Percentiles rank a stretch among this genome's conserved stretches.
These are phyloP conservation scores for Gambusia affinis DNA, from an alignment of 2,113 vertebrate genomes.

Conservation along the genomic window DNA sequence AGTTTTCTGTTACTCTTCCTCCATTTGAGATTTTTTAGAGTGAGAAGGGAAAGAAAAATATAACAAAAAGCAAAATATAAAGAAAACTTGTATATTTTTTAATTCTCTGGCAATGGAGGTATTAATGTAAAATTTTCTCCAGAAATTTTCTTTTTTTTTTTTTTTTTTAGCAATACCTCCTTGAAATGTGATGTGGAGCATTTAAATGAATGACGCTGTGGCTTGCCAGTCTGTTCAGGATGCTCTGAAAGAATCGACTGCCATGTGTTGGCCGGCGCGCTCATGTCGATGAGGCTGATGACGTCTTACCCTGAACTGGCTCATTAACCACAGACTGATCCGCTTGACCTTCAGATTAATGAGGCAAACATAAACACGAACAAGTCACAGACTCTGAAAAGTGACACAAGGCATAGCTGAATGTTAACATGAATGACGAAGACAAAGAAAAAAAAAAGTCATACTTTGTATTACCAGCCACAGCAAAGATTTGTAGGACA, in stretches of 20 bases:
- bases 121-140: neutral
- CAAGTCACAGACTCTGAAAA: constrained; percentile 11
- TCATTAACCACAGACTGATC: constrained; percentile 35
- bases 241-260: constrained; percentile 49
- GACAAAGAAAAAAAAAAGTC: neutral
- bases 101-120: neutral
- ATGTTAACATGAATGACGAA: neutral
- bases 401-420: neutral
- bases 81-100: neutral
- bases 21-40: neutral
- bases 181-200: neutral
- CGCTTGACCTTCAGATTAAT: constrained; percentile 51
- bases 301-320: constrained; percentile 50
- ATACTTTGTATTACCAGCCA: constrained; percentile 11
- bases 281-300: constrained; percentile 58
- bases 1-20: neutral
- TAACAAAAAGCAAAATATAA: neutral
- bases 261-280: constrained; percentile 26
- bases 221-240: constrained; percentile 8
- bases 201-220: neutral
- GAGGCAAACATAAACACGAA: constrained; percentile 43
- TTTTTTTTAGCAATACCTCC: neutral
- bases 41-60: too few species aligned
- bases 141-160: neutral
- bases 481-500: constrained; percentile 28